phyloP scores from a whole-genome alignment of 2,888 invertebrate genomes.

The Apotomis turbidana region DNA sequence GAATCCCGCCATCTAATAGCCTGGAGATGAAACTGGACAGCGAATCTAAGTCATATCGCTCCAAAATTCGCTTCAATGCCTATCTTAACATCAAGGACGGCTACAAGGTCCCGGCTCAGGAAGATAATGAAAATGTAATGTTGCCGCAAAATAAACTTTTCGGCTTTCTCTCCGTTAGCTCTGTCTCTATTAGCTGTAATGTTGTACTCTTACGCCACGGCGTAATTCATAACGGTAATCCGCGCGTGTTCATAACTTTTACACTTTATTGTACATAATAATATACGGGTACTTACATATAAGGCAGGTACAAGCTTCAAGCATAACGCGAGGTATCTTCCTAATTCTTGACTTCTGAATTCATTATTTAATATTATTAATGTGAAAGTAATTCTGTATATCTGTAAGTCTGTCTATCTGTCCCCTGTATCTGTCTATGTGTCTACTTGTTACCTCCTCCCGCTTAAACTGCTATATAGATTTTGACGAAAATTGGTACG shows the following conservation, averaged over 20 bases:
- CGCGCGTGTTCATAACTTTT: slow-evolving; percentile 11
- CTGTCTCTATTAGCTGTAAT: slow-evolving; percentile 11
- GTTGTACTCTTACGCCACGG: slow-evolving; percentile 1
- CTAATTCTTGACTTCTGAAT: too few species aligned
- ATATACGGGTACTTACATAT: not conserved
- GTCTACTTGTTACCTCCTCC: too few species aligned
- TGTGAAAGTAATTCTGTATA: too few species aligned
- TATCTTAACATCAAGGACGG: not conserved
- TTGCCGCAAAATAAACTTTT: slow-evolving; percentile 14
- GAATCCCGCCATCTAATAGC: not conserved
- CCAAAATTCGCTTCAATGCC: not conserved
- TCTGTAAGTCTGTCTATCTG: too few species aligned
- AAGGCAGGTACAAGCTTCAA: not conserved
- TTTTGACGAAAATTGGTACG: too few species aligned
- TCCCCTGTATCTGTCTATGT: too few species aligned
- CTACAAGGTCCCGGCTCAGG: not conserved
- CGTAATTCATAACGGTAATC: slow-evolving; percentile 10
- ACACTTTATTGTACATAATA: slow-evolving; percentile 12
- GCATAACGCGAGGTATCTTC: too few species aligned
- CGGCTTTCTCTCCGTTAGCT: not conserved
- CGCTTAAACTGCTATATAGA: too few species aligned
- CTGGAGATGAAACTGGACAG: not conserved
- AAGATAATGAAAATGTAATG: slow-evolving; percentile 24
- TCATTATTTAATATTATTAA: too few species aligned
- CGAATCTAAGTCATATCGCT: not conserved